Evolutionary conservation across 1,140 invertebrate genomes (phyloP), one percentile per base, ranked within the genome.

Genomic region (Bombus breviceps): DNA sequence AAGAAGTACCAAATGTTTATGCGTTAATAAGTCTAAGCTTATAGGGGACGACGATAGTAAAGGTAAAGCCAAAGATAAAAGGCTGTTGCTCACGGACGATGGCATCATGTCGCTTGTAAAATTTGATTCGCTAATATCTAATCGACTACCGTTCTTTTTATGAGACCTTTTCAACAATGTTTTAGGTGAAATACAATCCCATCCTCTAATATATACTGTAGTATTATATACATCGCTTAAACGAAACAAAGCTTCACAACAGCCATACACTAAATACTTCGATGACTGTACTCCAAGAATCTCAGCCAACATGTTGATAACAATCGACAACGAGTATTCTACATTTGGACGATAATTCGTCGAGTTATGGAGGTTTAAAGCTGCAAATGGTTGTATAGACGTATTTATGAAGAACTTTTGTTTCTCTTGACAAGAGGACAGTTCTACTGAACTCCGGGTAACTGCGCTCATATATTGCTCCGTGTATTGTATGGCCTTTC

Each of bases 11-110:
- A 97, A 92, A 91, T 97, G 96, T 81, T 96, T 95, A 87, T 97
- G 97, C 69, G 96, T 96, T 22, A 95, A 93, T 4, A 98, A 92
- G 90, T 98, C 97, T 68, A 97, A 94, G 72, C 96, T 96, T 9
- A 97, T 90, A 15, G 96, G 93, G 3, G 97, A 96, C 57, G 96
- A 96, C 1, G 95, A 96, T 22, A 97, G 88, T 9, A 97, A 89
- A 53, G 96, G 95, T 15, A 97, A 71, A 6, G 91, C 79, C 79
- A 85, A 95, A 72, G 95, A 95, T 39, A 96, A 89, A 1, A 96
- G 93, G 68, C 95, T 95, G 66, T 93, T 92, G 25, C 90, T 88
- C 28, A 92, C 85, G 9, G 93, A 89, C 5, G 92, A 91, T 28
- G 90, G 90, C 39, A 92, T 82, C 69, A 83, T 74, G 5, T 93